Conservation (phyloP, 2,113 vertebrate species). For the Meleagris gallopavo region DNA sequence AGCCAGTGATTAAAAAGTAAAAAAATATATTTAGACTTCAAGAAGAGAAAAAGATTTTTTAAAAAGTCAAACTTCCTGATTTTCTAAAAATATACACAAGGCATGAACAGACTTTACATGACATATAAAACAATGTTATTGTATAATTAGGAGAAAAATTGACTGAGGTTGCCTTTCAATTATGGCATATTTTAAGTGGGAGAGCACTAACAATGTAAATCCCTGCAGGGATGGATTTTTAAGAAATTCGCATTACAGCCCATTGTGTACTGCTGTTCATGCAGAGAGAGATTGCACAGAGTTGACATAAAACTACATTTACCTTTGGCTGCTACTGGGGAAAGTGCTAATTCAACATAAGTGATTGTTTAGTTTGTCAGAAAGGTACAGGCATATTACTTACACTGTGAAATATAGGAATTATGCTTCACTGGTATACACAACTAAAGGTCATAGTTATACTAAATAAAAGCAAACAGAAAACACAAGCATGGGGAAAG, state of each 20-base stretch:
- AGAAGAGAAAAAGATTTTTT: background rate
- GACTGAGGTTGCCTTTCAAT: constrained; percentile 23
- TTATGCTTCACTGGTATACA: background rate
- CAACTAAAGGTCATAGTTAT: background rate
- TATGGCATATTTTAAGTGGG: background rate
- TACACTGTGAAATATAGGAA: background rate
- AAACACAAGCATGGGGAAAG: background rate
- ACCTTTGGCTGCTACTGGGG: background rate
- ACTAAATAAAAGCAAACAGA: background rate
- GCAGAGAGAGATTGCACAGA: constrained; percentile 16
- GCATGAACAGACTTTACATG: background rate
- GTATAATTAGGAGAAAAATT: constrained; percentile 4
- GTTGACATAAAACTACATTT: constrained; percentile 32
- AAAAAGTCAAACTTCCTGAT: background rate
- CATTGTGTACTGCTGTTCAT: constrained; percentile 17
- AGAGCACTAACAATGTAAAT: constrained; percentile 18
- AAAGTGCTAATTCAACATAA: constrained; percentile 51
- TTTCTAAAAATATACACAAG: background rate
- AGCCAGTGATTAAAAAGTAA: background rate
- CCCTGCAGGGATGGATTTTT: constrained; percentile 58
- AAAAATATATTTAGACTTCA: background rate
- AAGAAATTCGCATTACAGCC: constrained; percentile 54
- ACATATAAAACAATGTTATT: background rate
- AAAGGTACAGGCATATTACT: background rate
- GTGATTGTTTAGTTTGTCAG: constrained; percentile 34